These are phyloP conservation scores for Diplosoma virens DNA, from an alignment of 23 tunicate genomes.

Conservation along the genomic window DNA sequence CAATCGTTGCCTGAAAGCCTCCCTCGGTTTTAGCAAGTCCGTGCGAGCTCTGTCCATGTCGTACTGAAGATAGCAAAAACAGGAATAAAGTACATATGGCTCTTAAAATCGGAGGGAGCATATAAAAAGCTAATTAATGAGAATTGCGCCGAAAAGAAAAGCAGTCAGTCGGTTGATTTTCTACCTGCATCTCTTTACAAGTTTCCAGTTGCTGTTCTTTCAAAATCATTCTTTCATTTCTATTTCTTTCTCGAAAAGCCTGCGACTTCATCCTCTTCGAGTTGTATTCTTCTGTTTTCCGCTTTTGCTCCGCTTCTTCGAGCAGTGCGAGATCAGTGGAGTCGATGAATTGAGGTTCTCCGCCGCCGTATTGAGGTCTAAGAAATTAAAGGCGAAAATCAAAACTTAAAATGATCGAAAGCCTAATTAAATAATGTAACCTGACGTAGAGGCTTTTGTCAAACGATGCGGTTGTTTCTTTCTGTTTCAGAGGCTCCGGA, in stretches of 20 bases:
- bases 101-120: no score
- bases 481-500: neutral
- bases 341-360: neutral
- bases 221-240: constrained; percentile 17
- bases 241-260: constrained; percentile 47
- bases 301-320: constrained; percentile 19
- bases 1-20: constrained; percentile 58
- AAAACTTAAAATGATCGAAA: no score
- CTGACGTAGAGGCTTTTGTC: neutral
- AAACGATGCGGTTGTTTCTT: neutral
- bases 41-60: constrained; percentile 57
- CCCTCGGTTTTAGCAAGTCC: constrained; percentile 55
- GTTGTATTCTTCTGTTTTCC: neutral
- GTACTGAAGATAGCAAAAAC: constrained; percentile 20
- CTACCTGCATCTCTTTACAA: constrained; percentile 73
- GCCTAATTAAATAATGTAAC: no score
- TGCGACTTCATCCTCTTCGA: constrained; percentile 28
- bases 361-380: neutral
- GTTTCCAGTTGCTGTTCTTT: constrained; percentile 65
- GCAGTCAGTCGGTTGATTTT: no score
- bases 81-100: neutral
- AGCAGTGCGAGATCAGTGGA: neutral
- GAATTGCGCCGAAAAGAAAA: neutral
- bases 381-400: no score
- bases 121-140: neutral